phyloP scores from a whole-genome alignment of 1,140 invertebrate genomes.

The Pseudomyrmex concolor region DNA sequence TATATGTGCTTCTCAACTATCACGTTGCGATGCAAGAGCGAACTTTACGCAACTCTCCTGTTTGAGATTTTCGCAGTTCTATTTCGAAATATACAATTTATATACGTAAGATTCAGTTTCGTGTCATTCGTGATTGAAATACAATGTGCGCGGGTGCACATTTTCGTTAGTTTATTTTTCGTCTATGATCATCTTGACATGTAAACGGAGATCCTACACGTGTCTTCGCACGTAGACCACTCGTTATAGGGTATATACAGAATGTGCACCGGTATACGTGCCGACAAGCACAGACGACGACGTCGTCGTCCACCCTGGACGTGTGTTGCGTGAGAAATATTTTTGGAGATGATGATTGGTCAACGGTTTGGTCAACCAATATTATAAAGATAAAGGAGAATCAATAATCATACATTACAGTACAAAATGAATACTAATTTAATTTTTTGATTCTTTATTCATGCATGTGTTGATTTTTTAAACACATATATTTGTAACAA shows the following conservation, averaged over 20 bases:
- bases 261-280: not conserved
- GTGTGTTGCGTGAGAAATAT: slow-evolving; percentile 2
- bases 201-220: not conserved
- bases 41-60: not conserved
- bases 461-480: too few relatives aligned
- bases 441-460: too few relatives aligned
- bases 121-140: not conserved
- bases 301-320: not conserved
- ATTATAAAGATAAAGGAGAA: too few relatives aligned
- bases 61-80: not conserved
- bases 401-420: not conserved
- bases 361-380: not conserved
- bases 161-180: not conserved
- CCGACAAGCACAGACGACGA: not conserved
- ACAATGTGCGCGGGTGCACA: not conserved
- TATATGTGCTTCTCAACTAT: not conserved
- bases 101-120: not conserved
- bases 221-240: not conserved
- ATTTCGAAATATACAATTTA: slow-evolving; percentile 10
- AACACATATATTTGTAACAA: too few relatives aligned
- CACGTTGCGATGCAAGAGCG: not conserved
- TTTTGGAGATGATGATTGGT: not conserved
- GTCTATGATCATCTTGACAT: not conserved
- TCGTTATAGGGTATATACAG: not conserved
- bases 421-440: too few relatives aligned